A percentile compares a stretch with the other conserved stretches of the same genome.
Conservation (phyloP, 1,140 invertebrate species). For the Hypothenemus hampei region DNA sequence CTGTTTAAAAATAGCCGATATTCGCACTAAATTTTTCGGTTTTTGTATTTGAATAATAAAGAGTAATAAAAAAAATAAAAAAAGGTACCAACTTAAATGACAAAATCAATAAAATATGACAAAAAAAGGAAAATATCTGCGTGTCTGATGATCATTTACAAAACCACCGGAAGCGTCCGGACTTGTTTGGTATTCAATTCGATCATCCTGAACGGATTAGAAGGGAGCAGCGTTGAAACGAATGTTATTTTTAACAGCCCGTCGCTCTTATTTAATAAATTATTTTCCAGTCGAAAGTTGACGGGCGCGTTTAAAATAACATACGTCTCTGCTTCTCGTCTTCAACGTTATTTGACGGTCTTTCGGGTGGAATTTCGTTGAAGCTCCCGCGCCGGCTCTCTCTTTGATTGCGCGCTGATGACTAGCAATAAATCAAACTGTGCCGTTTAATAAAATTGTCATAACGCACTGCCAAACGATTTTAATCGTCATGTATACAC, state of each 20-base stretch:
- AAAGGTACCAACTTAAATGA: no score
- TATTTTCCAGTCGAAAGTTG: constrained; percentile 35
- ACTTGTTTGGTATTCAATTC: constrained; percentile 2
- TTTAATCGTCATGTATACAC: not conserved
- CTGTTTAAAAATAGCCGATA: no score
- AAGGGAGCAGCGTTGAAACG: constrained; percentile 31
- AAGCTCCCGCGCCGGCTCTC: no score
- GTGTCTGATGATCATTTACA: constrained; percentile 2
- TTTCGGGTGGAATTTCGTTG: constrained; percentile 2
- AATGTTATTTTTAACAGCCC: constrained; percentile 37
- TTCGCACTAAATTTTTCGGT: no score
- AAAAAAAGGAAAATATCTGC: no score
- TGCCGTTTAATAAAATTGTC: constrained; percentile 3
- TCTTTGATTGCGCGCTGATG: constrained; percentile 13
- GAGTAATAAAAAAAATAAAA: no score
- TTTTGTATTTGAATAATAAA: no score
- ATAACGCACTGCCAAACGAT: not conserved
- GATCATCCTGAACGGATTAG: constrained; percentile 19
- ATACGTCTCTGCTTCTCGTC: constrained; percentile 40
- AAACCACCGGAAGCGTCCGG: constrained; percentile 9
- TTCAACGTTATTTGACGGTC: constrained; percentile 20
- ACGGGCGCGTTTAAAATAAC: constrained; percentile 39
- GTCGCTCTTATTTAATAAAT: constrained; percentile 37
- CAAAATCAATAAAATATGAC: no score
- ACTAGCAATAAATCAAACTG: constrained; percentile 30